phyloP scores from a whole-genome alignment of 2,113 vertebrate species.

The Xyliphius kryptos region DNA sequence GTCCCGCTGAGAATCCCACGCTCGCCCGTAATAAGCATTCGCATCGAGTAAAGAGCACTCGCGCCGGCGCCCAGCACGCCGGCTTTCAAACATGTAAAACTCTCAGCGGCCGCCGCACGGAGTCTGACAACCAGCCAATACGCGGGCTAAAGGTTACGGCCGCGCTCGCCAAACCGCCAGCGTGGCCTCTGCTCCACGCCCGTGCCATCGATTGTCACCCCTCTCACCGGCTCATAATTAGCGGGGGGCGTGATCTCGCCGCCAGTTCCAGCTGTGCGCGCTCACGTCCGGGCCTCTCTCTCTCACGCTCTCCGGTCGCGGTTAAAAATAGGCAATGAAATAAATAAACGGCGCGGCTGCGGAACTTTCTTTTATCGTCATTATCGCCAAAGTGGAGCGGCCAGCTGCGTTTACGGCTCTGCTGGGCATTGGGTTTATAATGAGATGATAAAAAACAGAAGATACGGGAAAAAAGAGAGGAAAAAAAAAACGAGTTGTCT shows the following conservation, averaged over 20 bases:
- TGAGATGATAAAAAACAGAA: constrained; percentile 23
- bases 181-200: not conserved
- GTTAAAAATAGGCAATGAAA: constrained; percentile 18
- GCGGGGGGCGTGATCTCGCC: not conserved
- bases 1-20: not conserved
- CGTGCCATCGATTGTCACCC: constrained; percentile 6
- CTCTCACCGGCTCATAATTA: constrained; percentile 7
- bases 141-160: constrained; percentile 22
- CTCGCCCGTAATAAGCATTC: constrained; percentile 4
- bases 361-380: constrained; percentile 4
- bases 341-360: not conserved
- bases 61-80: not conserved
- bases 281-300: not conserved
- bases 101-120: constrained; percentile 2
- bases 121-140: constrained; percentile 9
- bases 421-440: constrained; percentile 2
- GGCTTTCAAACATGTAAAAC: not conserved
- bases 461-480: not conserved
- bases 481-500: not conserved
- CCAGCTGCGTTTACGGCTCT: constrained; percentile 8
- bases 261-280: not conserved
- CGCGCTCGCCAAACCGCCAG: not conserved
- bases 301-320: not conserved
- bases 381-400: not conserved
- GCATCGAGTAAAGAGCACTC: not conserved